Conservation (phyloP, 2,797 vertebrate species). For the Cossypha niveicapilla region DNA sequence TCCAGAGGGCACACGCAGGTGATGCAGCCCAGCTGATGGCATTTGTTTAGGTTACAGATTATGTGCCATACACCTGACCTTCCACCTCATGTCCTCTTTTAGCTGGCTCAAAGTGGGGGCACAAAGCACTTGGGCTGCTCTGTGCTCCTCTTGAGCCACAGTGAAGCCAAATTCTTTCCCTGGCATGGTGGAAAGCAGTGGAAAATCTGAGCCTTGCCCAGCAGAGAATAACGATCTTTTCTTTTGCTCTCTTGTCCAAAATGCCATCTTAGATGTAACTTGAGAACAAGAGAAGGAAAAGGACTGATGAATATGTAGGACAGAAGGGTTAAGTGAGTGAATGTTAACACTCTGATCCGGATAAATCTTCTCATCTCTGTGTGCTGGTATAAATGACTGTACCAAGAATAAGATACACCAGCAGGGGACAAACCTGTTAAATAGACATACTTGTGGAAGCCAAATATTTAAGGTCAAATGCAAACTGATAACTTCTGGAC, state of each 20-base stretch:
- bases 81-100: neutral
- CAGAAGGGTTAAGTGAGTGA: neutral
- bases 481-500: neutral
- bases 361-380: neutral
- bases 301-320: neutral
- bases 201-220: neutral
- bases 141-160: neutral
- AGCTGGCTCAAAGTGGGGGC: neutral
- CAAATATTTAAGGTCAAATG: neutral
- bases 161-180: neutral
- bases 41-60: neutral
- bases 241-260: neutral
- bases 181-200: neutral
- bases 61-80: neutral
- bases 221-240: neutral
- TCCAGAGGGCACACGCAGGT: rapidly evolving
- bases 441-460: neutral
- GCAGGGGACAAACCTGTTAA: neutral
- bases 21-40: neutral
- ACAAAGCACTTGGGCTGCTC: neutral
- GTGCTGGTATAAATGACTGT: rapidly evolving
- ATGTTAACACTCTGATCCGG: neutral
- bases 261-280: neutral
- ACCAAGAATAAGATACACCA: neutral
- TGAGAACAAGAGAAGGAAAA: neutral